Conservation (phyloP, 2,797 vertebrate genomes). For the Petrocephalus sullivani region DNA sequence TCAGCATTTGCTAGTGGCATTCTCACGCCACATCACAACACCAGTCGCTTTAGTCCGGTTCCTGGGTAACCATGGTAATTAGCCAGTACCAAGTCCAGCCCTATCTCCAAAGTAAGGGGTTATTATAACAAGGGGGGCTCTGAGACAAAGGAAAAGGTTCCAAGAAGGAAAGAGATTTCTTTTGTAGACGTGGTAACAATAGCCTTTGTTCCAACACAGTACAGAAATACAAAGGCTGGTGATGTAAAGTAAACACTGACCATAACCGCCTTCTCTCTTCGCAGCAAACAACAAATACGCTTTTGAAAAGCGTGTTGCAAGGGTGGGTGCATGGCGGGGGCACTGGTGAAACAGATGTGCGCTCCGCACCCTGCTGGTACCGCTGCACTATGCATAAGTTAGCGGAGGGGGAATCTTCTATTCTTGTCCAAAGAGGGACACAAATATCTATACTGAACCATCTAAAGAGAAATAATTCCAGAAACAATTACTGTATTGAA, state of each 20-base stretch:
- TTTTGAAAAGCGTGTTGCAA: conserved; percentile 16
- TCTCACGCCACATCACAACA: conserved; percentile 16
- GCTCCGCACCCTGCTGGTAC: conserved; percentile 53
- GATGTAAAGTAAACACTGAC: conserved; percentile 63
- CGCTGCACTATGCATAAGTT: conserved; percentile 38
- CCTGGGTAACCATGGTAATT: background rate
- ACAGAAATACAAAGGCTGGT: conserved; percentile 54
- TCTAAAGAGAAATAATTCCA: background rate
- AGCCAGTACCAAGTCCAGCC: conserved; percentile 44
- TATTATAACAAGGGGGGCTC: conserved; percentile 54
- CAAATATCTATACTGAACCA: background rate
- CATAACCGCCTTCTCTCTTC: conserved; percentile 29
- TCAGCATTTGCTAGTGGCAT: conserved; percentile 43
- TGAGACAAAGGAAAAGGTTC: conserved; percentile 39
- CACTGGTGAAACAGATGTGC: background rate
- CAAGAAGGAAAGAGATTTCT: conserved; percentile 44
- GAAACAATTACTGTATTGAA: background rate
- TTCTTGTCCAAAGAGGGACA: background rate
- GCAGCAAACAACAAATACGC: conserved; percentile 24
- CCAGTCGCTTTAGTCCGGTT: conserved; percentile 6
- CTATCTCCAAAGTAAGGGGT: conserved; percentile 47
- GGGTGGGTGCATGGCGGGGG: background rate
- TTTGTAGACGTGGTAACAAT: conserved; percentile 60
- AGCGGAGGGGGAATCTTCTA: conserved; percentile 26
- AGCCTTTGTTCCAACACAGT: conserved; percentile 50